Percentiles rank a stretch among this genome's conserved stretches.
Conservation (phyloP, 2,888 invertebrate genomes). For the Flexamia atlantica region DNA sequence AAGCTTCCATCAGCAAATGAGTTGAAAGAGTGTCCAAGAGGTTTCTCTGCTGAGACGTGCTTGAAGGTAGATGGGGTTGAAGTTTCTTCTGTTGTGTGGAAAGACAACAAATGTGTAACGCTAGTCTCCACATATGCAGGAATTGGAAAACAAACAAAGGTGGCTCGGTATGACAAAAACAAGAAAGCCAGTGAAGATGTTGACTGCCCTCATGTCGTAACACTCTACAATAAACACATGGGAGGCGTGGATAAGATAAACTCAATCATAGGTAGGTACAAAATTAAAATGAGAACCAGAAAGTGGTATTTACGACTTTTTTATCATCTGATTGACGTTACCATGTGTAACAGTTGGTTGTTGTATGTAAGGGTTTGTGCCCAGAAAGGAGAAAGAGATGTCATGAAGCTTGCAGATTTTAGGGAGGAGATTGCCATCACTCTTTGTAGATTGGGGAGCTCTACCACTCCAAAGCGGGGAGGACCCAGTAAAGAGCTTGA, state of each 20-base stretch:
- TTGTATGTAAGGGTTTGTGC: slow-evolving; percentile 67
- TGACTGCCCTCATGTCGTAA: slow-evolving; percentile 71
- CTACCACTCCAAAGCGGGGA: slow-evolving; percentile 41
- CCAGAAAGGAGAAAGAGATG: slow-evolving; percentile 55
- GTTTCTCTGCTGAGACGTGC: slow-evolving; percentile 69
- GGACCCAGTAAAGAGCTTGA: slow-evolving; percentile 39
- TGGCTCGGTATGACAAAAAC: slow-evolving; percentile 67
- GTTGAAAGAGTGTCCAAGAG: slow-evolving; percentile 70
- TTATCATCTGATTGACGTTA: slow-evolving; percentile 67
- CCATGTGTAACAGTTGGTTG: slow-evolving; percentile 69
- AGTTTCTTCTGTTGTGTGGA: slow-evolving; percentile 69
- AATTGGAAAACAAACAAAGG: slow-evolving; percentile 67
- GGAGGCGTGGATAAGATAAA: slow-evolving; percentile 71
- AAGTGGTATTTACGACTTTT: slow-evolving; percentile 72
- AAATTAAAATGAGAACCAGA: slow-evolving; percentile 70
- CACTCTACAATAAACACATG: slow-evolving; percentile 71
- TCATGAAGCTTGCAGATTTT: slow-evolving; percentile 38
- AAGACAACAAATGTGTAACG: slow-evolving; percentile 67
- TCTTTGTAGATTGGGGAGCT: slow-evolving; percentile 46
- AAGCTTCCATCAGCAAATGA: slow-evolving; percentile 71
- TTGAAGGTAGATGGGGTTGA: slow-evolving; percentile 68
- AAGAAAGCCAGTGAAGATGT: slow-evolving; percentile 65
- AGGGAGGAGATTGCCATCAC: slow-evolving; percentile 23
- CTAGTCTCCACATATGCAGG: slow-evolving; percentile 70
- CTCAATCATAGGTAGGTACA: slow-evolving; percentile 70